Evolutionary conservation across 2,888 invertebrate species (phyloP).

Genomic region (Salticus scenicus): DNA sequence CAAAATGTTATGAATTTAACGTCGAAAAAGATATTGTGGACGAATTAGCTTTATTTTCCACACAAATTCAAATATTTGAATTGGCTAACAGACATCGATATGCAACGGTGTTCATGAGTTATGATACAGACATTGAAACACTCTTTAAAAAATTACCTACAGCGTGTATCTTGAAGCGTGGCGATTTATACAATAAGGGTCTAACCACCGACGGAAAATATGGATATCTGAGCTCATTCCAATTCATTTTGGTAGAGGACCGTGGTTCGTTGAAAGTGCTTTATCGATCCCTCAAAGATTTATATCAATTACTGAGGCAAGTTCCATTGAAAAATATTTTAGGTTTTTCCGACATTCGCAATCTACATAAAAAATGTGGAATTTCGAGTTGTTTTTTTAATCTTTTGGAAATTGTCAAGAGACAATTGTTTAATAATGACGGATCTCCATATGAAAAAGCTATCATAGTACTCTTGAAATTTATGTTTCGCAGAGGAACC

Average conservation of each 20-base stretch:
- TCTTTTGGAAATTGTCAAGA: too few species aligned
- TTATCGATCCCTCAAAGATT: too few species aligned
- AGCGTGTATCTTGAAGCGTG: not conserved
- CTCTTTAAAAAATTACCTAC: not conserved
- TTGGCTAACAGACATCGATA: not conserved
- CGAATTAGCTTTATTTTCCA: slow-evolving; percentile 7
- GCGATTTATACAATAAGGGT: not conserved
- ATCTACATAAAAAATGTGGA: too few species aligned
- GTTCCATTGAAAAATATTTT: too few species aligned
- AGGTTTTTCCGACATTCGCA: too few species aligned
- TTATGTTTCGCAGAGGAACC: too few species aligned
- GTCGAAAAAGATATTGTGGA: not conserved
- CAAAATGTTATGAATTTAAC: not conserved
- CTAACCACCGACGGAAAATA: not conserved
- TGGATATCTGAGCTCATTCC: not conserved
- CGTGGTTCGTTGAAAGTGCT: too few species aligned
- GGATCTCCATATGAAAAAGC: too few species aligned
- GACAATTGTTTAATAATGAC: too few species aligned
- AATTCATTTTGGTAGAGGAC: not conserved
- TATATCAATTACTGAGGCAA: too few species aligned
- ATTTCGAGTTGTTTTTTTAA: too few species aligned
- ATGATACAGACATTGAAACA: not conserved
- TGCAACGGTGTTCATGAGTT: not conserved
- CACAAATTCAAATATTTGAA: not conserved
- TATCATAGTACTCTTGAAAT: too few species aligned